phyloP scores from a whole-genome alignment of 2,888 invertebrate genomes.

The Sphinx pinastri region DNA sequence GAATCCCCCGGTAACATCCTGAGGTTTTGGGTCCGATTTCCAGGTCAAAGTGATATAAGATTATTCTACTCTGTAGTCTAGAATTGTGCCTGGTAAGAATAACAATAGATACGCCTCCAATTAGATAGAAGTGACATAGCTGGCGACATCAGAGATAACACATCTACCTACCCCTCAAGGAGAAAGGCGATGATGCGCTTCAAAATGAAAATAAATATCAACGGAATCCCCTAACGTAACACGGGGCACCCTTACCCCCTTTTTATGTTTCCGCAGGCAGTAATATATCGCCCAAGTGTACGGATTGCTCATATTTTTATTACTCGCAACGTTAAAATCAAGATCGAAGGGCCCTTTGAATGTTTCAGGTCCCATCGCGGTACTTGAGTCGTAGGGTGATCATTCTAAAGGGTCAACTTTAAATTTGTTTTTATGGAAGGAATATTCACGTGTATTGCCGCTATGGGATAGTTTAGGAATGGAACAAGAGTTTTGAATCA shows the following conservation, averaged over 20 bases:
- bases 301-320: slow-evolving; percentile 76
- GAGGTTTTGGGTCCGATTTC: too few relatives aligned
- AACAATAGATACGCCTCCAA: too few relatives aligned
- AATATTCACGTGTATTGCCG: not conserved
- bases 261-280: slow-evolving; percentile 75
- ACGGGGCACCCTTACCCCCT: slow-evolving; percentile 36
- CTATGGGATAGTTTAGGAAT: slow-evolving; percentile 9
- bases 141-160: not conserved
- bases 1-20: too few relatives aligned
- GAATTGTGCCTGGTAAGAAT: too few relatives aligned
- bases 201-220: not conserved
- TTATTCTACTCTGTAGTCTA: too few relatives aligned
- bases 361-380: slow-evolving; percentile 53
- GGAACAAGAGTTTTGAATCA: not conserved
- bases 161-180: not conserved
- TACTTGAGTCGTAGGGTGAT: slow-evolving; percentile 46
- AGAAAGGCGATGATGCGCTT: not conserved
- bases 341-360: slow-evolving; percentile 58
- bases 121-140: not conserved
- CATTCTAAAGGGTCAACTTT: slow-evolving; percentile 34
- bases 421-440: slow-evolving; percentile 4
- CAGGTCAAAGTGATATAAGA: too few relatives aligned
- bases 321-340: slow-evolving; percentile 69
- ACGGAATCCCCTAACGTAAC: slow-evolving; percentile 27
- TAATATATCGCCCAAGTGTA: slow-evolving; percentile 71